Conservation (phyloP, 1,140 invertebrate genomes). For the Lineus longissimus region DNA sequence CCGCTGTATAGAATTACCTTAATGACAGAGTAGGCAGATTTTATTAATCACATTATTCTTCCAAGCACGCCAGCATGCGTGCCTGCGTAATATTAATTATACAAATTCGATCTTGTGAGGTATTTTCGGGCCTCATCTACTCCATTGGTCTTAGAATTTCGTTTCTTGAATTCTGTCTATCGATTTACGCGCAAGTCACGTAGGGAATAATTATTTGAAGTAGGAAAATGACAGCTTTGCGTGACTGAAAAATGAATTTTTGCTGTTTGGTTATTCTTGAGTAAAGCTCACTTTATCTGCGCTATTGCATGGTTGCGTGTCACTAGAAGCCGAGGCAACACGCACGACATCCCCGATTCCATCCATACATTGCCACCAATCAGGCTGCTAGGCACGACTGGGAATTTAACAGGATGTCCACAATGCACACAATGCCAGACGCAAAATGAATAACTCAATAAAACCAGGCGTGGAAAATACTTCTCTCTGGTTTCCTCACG, state of each 20-base stretch:
- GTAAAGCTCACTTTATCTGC: conserved; percentile 3
- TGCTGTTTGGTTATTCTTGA: neutral
- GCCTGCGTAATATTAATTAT: too few species aligned
- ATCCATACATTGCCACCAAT: neutral
- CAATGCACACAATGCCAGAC: neutral
- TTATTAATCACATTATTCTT: too few species aligned
- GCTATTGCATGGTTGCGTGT: neutral
- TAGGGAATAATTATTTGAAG: too few species aligned
- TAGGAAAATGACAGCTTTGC: neutral
- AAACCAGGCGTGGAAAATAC: neutral
- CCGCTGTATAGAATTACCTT: too few species aligned
- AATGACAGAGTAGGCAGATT: too few species aligned
- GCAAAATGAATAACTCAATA: conserved; percentile 5
- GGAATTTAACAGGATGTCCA: conserved; percentile 5
- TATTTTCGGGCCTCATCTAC: too few species aligned
- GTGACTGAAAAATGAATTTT: neutral
- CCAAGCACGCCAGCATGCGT: too few species aligned
- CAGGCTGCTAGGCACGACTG: neutral
- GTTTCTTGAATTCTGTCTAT: too few species aligned
- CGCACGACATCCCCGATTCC: neutral
- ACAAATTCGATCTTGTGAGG: too few species aligned
- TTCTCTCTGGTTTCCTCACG: neutral
- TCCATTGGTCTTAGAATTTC: too few species aligned
- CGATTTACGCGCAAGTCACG: too few species aligned
- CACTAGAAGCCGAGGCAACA: neutral